A percentile compares a stretch with the other conserved stretches of the same genome.
Evolutionary conservation across 2,888 invertebrate species (phyloP).

Genomic region (Chorisops tibialis): DNA sequence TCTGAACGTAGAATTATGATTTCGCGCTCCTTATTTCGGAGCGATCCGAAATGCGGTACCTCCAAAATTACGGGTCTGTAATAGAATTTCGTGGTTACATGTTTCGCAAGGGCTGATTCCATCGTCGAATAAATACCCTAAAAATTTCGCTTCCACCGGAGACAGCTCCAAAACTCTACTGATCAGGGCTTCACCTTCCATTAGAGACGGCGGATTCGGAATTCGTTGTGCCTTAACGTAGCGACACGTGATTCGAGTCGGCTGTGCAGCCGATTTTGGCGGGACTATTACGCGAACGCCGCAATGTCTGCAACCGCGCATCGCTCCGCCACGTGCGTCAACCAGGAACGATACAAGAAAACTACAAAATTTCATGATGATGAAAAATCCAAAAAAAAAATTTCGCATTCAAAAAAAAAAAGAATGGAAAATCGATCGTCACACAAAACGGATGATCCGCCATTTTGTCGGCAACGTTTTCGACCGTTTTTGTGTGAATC

Average conservation of each 20-base stretch:
- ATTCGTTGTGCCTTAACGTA: slow-evolving; percentile 67
- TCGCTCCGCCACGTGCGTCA: slow-evolving; percentile 97
- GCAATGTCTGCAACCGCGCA: slow-evolving; percentile 97
- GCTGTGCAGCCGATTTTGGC: slow-evolving; percentile 90
- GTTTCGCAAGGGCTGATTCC: slow-evolving; percentile 28
- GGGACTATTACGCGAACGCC: slow-evolving; percentile 97
- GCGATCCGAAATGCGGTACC: slow-evolving; percentile 95
- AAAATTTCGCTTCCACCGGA: slow-evolving; percentile 92
- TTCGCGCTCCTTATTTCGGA: slow-evolving; percentile 91
- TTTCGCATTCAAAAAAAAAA: no score
- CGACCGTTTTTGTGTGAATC: no score
- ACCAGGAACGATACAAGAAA: slow-evolving; percentile 99
- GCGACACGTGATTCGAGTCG: slow-evolving; percentile 94
- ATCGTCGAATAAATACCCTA: slow-evolving; percentile 63
- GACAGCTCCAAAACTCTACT: slow-evolving; percentile 92
- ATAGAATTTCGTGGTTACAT: not conserved
- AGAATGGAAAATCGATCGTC: no score
- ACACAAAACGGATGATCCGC: no score
- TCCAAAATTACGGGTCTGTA: slow-evolving; percentile 86
- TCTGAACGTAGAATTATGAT: slow-evolving; percentile 94
- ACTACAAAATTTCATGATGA: slow-evolving; percentile 52
- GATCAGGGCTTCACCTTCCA: slow-evolving; percentile 97
- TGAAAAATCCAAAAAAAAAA: no score
- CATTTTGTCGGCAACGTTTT: no score
- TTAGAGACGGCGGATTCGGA: slow-evolving; percentile 87